These are phyloP conservation scores for Stenoptilia bipunctidactyla DNA, from an alignment of 2,888 invertebrate genomes.

Conservation along the genomic window DNA sequence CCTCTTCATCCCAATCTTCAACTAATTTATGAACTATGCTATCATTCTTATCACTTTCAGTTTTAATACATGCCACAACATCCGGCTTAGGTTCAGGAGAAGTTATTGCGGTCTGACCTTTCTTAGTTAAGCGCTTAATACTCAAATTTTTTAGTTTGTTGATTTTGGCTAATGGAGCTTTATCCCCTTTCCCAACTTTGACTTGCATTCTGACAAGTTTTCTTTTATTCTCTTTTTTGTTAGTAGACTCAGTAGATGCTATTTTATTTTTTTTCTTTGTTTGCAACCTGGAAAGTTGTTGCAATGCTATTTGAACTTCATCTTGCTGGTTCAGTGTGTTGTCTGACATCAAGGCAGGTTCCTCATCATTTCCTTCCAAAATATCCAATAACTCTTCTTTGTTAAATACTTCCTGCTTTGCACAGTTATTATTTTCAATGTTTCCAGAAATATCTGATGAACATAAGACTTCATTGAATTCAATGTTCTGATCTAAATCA, in stretches of 20 bases:
- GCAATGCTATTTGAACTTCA: constrained; percentile 44
- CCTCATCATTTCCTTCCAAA: constrained; percentile 50
- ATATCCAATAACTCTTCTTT: constrained; percentile 60
- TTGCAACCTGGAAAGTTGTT: constrained; percentile 46
- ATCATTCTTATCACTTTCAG: constrained; percentile 17
- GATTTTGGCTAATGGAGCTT: not conserved
- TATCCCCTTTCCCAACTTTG: not conserved
- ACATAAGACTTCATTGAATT: constrained; percentile 49
- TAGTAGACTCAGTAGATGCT: constrained; percentile 14
- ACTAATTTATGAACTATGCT: constrained; percentile 64
- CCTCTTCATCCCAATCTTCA: constrained; percentile 66
- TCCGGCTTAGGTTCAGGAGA: not conserved
- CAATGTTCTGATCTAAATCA: constrained; percentile 48
- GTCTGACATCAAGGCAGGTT: constrained; percentile 16
- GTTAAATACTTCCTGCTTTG: constrained; percentile 51
- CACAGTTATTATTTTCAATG: constrained; percentile 48
- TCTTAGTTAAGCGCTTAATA: too few relatives aligned
- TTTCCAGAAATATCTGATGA: constrained; percentile 41
- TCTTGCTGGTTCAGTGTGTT: constrained; percentile 20
- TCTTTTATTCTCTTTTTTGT: constrained; percentile 12
- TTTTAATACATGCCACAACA: constrained; percentile 10
- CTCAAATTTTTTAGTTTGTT: too few relatives aligned
- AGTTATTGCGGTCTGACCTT: not conserved
- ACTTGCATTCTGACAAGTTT: not conserved
- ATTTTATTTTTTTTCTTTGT: constrained; percentile 16